Percentiles rank a stretch among this genome's conserved stretches.
These are phyloP conservation scores for Eleutherodactylus coqui DNA, from an alignment of 2,797 vertebrate genomes.

Conservation along the genomic window DNA sequence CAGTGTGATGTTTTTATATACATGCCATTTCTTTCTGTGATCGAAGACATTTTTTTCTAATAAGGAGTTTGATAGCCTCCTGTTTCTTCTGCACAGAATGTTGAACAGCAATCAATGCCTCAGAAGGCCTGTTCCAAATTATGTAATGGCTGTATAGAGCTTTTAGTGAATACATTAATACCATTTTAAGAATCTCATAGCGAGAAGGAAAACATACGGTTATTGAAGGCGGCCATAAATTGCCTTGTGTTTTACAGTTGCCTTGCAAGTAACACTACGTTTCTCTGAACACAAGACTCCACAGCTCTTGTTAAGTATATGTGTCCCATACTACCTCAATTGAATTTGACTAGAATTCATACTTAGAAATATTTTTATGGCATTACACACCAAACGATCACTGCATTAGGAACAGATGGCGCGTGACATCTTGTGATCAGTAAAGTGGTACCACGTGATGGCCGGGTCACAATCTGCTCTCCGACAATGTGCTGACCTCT, in stretches of 20 bases:
- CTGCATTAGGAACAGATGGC: not conserved
- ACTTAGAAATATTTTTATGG: not conserved
- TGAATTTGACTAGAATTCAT: not conserved
- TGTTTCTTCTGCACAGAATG: slow-evolving; percentile 24
- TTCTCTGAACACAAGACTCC: slow-evolving; percentile 11
- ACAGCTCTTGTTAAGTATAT: not conserved
- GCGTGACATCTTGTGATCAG: too few relatives aligned
- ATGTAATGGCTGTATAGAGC: slow-evolving; percentile 34
- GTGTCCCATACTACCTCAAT: not conserved
- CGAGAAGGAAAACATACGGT: slow-evolving; percentile 46
- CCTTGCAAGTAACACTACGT: slow-evolving; percentile 20
- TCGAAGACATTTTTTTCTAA: slow-evolving; percentile 4
- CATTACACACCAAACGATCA: not conserved
- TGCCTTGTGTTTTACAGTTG: slow-evolving; percentile 46
- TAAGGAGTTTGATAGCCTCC: slow-evolving; percentile 8
- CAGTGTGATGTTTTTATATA: not conserved
- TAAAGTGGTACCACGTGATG: too few relatives aligned
- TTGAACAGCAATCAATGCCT: slow-evolving; percentile 17
- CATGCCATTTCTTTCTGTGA: slow-evolving; percentile 31
- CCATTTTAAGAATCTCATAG: slow-evolving; percentile 38
- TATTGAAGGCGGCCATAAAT: slow-evolving; percentile 47
- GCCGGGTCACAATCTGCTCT: too few relatives aligned
- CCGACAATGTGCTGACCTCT: too few relatives aligned
- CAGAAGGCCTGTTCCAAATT: slow-evolving; percentile 31
- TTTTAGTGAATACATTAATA: slow-evolving; percentile 53